Percentiles rank a stretch among this genome's conserved stretches.
These are phyloP conservation scores for Gisinianus flammeolus DNA, from an alignment of 2,888 invertebrate species.

Conservation along the genomic window DNA sequence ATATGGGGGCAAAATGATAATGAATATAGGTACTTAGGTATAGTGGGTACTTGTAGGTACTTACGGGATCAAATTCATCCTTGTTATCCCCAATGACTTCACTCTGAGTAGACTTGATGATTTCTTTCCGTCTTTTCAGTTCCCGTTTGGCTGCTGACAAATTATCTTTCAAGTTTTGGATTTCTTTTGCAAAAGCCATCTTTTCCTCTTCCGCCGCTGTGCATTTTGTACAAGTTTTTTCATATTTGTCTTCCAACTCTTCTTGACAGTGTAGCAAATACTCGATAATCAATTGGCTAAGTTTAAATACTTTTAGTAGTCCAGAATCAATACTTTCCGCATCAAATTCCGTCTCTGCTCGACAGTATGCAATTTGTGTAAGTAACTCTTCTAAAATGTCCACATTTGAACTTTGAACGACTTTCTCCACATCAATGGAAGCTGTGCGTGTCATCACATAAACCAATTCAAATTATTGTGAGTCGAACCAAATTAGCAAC, in stretches of 20 bases:
- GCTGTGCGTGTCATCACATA: conserved; percentile 31
- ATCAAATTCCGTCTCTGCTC: conserved; percentile 52
- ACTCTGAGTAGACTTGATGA: conserved; percentile 47
- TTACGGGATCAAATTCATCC: conserved; percentile 53
- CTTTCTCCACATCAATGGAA: conserved; percentile 51
- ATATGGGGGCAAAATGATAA: neutral
- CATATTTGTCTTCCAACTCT: conserved; percentile 31
- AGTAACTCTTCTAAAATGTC: conserved; percentile 45
- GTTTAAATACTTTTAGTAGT: conserved; percentile 53
- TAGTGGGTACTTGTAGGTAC: neutral
- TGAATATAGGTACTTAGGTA: neutral
- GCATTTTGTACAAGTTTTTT: conserved; percentile 29
- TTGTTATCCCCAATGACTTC: conserved; percentile 48
- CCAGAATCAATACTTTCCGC: conserved; percentile 48
- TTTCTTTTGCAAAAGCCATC: conserved; percentile 43
- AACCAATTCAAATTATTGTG: no score
- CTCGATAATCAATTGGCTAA: conserved; percentile 52
- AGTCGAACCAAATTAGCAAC: no score
- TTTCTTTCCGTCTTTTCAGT: conserved; percentile 49
- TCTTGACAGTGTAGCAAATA: conserved; percentile 43
- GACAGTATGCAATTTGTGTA: conserved; percentile 50
- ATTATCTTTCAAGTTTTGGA: conserved; percentile 46
- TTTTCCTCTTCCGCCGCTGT: conserved; percentile 42
- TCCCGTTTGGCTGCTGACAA: conserved; percentile 49
- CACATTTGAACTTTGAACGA: conserved; percentile 45